Conservation (phyloP, 1,140 invertebrate genomes). For the Harpegnathos saltator region DNA sequence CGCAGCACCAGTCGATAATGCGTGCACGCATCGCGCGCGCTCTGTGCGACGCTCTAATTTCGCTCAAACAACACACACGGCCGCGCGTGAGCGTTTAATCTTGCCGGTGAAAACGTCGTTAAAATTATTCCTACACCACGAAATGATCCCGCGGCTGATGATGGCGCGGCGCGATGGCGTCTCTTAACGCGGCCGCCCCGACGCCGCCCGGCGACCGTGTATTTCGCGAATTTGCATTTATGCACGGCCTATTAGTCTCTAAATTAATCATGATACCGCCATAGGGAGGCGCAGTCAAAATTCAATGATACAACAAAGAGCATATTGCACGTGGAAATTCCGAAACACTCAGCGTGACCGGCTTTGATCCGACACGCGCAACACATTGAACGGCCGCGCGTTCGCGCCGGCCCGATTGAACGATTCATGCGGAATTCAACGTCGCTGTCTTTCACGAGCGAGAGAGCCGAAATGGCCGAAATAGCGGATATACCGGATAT, state of each 20-base stretch:
- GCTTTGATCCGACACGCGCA: conserved; percentile 21
- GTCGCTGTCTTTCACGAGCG: neutral
- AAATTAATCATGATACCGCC: conserved; percentile 13
- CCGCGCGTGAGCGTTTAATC: too few species aligned
- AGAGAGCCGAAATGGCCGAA: too few species aligned
- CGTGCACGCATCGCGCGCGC: too few species aligned
- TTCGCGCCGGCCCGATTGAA: neutral
- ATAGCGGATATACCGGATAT: neutral
- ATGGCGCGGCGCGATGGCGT: too few species aligned
- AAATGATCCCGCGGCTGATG: neutral
- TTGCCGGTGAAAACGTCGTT: too few species aligned
- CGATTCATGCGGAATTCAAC: neutral
- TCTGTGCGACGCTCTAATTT: neutral
- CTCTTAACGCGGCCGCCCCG: too few species aligned
- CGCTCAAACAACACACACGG: neutral
- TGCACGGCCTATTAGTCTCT: neutral
- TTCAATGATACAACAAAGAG: conserved; percentile 22
- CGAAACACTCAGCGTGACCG: neutral
- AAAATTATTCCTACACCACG: neutral
- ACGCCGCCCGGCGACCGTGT: too few species aligned
- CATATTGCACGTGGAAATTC: neutral
- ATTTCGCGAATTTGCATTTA: neutral
- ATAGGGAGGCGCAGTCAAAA: neutral
- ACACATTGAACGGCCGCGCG: neutral
- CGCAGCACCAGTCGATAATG: too few species aligned